Evolutionary conservation across 2,888 invertebrate genomes (phyloP).

Genomic region (Cephus nigrinus): DNA sequence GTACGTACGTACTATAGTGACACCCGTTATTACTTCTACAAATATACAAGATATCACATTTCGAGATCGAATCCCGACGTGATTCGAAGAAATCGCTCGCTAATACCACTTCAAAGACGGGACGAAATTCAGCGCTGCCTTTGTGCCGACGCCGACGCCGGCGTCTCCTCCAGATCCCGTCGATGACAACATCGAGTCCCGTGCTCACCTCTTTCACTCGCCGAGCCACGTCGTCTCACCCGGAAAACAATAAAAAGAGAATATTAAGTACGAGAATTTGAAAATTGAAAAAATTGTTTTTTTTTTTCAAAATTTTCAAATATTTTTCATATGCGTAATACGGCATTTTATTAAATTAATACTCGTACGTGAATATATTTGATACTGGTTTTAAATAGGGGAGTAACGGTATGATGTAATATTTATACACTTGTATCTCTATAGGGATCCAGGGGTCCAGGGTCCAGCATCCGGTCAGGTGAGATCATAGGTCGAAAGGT

Average conservation of each 20-base stretch:
- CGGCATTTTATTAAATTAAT: background rate
- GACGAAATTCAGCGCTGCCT: conserved; percentile 3
- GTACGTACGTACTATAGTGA: conserved; percentile 22
- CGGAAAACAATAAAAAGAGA: background rate
- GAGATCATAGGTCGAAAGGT: conserved; percentile 49
- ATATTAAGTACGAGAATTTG: background rate
- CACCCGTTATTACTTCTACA: conserved; percentile 59
- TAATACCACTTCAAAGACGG: conserved; percentile 40
- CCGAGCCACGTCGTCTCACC: background rate
- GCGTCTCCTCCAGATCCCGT: background rate
- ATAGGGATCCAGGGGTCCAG: conserved; percentile 15
- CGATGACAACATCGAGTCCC: background rate
- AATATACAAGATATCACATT: conserved; percentile 56
- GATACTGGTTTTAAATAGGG: background rate
- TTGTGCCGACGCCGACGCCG: background rate
- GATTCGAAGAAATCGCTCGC: conserved; percentile 33
- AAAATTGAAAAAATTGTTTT: background rate
- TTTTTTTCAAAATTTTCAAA: background rate
- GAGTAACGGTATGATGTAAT: background rate
- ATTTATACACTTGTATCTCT: conserved; percentile 10
- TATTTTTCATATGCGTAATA: background rate
- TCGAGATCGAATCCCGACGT: conserved; percentile 41
- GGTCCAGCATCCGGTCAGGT: conserved; percentile 48
- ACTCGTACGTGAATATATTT: background rate
- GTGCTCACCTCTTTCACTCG: background rate